Evolutionary conservation across 1,140 invertebrate species (phyloP).

Genomic region (Mamestra configurata): DNA sequence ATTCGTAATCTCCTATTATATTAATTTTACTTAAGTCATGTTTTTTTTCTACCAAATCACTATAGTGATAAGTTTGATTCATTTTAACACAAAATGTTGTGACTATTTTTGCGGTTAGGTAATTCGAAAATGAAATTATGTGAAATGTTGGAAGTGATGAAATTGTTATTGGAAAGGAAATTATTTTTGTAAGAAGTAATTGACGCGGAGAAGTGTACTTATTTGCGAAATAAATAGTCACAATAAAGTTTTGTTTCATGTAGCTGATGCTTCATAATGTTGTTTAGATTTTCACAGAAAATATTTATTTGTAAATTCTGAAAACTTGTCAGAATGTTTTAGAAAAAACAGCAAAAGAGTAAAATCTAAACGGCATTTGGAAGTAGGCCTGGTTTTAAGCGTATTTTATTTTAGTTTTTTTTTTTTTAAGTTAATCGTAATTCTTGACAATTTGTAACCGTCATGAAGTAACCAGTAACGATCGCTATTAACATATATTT

Average conservation of each 20-base stretch:
- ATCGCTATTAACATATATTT: constrained; percentile 49
- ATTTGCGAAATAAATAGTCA: constrained; percentile 56
- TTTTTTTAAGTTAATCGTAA: constrained; percentile 46
- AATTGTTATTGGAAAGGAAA: constrained; percentile 3
- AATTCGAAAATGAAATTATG: constrained; percentile 8
- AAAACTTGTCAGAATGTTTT: not conserved
- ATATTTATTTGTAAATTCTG: constrained; percentile 11
- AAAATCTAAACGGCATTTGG: constrained; percentile 3
- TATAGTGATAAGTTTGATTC: constrained; percentile 66
- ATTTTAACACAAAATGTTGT: constrained; percentile 61
- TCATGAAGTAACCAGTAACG: constrained; percentile 40
- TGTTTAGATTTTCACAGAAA: constrained; percentile 29
- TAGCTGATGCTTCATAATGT: constrained; percentile 9
- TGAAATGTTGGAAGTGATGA: constrained; percentile 2
- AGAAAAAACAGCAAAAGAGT: not conserved
- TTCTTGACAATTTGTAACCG: constrained; percentile 44
- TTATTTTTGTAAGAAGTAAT: constrained; percentile 31
- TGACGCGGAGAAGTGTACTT: constrained; percentile 46
- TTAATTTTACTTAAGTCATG: constrained; percentile 68
- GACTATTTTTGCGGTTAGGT: constrained; percentile 59
- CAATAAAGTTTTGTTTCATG: constrained; percentile 50
- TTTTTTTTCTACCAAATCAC: constrained; percentile 75
- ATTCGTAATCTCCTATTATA: constrained; percentile 72
- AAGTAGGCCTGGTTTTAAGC: constrained; percentile 31
- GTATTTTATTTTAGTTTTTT: constrained; percentile 22